phyloP scores from a whole-genome alignment of 1,140 invertebrate genomes.

The Drosophila trapezifrons region DNA sequence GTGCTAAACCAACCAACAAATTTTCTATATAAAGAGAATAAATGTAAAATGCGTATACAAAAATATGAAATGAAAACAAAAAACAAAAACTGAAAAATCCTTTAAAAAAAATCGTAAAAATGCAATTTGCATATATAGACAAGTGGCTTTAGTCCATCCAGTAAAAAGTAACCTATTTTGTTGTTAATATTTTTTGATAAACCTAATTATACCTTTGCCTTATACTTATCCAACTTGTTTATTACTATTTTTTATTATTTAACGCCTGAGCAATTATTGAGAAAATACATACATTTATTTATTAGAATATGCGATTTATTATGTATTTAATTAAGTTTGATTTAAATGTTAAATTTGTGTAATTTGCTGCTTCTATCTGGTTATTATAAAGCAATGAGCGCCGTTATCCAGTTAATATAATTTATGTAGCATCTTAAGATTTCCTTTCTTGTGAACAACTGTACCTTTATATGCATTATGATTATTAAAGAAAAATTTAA shows the following conservation, averaged over 20 bases:
- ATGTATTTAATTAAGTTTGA: slow-evolving; percentile 75
- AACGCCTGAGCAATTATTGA: slow-evolving; percentile 70
- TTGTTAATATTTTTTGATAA: slow-evolving; percentile 82
- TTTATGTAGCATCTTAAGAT: slow-evolving; percentile 74
- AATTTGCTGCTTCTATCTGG: slow-evolving; percentile 77
- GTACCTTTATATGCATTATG: slow-evolving; percentile 79
- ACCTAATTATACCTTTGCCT: slow-evolving; percentile 63
- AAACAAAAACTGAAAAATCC: slow-evolving; percentile 37
- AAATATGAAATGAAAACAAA: slow-evolving; percentile 35
- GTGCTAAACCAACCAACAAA: slow-evolving; percentile 77
- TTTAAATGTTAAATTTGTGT: slow-evolving; percentile 80
- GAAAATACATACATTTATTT: slow-evolving; percentile 74
- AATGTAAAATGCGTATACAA: slow-evolving; percentile 61
- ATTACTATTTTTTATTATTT: slow-evolving; percentile 64
- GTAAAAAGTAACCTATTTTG: slow-evolving; percentile 57
- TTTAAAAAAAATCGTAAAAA: slow-evolving; percentile 53
- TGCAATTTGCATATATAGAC: slow-evolving; percentile 56
- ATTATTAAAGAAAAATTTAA: slow-evolving; percentile 69
- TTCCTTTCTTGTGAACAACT: slow-evolving; percentile 83
- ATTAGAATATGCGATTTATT: slow-evolving; percentile 73
- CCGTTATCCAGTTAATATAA: slow-evolving; percentile 62
- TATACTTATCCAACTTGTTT: slow-evolving; percentile 59
- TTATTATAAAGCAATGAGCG: slow-evolving; percentile 51
- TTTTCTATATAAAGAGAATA: slow-evolving; percentile 60
- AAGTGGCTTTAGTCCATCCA: slow-evolving; percentile 74